A percentile compares a stretch with the other conserved stretches of the same genome.
phyloP scores from a whole-genome alignment of 2,113 vertebrate genomes.

The Pygoscelis antarcticus region DNA sequence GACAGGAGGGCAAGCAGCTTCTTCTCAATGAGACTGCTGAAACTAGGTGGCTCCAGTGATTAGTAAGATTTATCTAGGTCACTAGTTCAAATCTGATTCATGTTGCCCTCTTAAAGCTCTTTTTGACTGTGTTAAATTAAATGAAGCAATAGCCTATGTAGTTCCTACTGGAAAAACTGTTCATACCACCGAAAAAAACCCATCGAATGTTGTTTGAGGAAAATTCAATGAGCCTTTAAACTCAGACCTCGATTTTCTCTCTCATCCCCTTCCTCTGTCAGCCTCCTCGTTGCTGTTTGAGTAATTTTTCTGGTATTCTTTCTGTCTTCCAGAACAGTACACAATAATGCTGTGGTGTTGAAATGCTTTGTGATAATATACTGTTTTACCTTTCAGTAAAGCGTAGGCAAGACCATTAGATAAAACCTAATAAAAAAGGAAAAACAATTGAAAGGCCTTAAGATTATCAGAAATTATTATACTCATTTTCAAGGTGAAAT shows the following conservation, averaged over 20 bases:
- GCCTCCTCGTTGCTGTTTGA: background rate
- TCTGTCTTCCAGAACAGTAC: background rate
- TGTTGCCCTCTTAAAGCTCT: background rate
- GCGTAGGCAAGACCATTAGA: background rate
- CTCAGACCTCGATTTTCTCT: background rate
- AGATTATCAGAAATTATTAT: background rate
- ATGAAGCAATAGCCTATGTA: background rate
- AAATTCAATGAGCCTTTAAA: background rate
- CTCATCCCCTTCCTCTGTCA: background rate
- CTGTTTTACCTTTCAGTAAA: background rate
- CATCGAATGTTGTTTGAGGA: background rate
- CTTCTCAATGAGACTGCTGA: background rate
- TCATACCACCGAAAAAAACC: background rate
- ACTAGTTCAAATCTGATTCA: constrained; percentile 12
- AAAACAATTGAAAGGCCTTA: background rate
- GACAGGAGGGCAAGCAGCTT: background rate
- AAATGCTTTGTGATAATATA: background rate
- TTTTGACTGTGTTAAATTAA: background rate
- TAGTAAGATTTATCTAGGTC: background rate
- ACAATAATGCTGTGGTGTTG: background rate
- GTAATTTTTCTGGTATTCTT: background rate
- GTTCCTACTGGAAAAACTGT: background rate
- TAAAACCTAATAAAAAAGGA: background rate
- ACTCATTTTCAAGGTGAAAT: background rate
- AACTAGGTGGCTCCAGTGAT: background rate